Evolutionary conservation across 2,113 vertebrate genomes (phyloP).

Genomic region (Meleagris gallopavo): DNA sequence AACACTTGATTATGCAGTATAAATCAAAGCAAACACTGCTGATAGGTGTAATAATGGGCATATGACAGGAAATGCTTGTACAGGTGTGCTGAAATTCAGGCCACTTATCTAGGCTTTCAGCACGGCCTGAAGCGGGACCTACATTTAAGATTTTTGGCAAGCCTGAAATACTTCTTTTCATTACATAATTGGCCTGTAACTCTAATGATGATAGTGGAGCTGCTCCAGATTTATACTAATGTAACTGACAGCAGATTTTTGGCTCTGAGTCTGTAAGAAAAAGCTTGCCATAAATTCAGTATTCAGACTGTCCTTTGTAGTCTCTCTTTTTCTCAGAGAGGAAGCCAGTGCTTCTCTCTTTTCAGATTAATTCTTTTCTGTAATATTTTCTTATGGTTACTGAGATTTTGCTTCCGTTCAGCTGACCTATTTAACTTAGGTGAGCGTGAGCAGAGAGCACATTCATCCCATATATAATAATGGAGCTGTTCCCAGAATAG

Average conservation of each 20-base stretch:
- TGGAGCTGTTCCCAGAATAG: constrained; percentile 46
- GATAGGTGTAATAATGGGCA: constrained; percentile 13
- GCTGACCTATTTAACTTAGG: constrained; percentile 54
- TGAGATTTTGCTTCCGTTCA: neutral
- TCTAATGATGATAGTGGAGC: constrained; percentile 70
- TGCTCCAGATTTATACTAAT: constrained; percentile 68
- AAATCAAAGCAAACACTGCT: neutral
- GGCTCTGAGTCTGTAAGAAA: constrained; percentile 53
- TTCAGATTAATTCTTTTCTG: constrained; percentile 16
- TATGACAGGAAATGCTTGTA: constrained; percentile 11
- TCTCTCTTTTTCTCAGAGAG: neutral
- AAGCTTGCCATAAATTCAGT: constrained; percentile 53
- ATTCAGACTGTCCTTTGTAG: constrained; percentile 49
- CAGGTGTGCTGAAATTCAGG: constrained; percentile 48
- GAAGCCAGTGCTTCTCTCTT: constrained; percentile 23
- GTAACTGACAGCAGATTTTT: constrained; percentile 70
- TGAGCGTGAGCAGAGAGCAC: neutral
- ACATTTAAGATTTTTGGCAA: constrained; percentile 67
- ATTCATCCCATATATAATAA: constrained; percentile 5
- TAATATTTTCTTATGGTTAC: constrained; percentile 32
- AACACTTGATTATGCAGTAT: neutral
- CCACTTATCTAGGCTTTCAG: constrained; percentile 48
- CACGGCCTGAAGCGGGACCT: constrained; percentile 6
- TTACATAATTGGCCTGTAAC: constrained; percentile 71
- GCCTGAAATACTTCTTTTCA: constrained; percentile 60